Evolutionary conservation across 2,888 invertebrate species (phyloP).

Genomic region (Barypeithes pellucidus): DNA sequence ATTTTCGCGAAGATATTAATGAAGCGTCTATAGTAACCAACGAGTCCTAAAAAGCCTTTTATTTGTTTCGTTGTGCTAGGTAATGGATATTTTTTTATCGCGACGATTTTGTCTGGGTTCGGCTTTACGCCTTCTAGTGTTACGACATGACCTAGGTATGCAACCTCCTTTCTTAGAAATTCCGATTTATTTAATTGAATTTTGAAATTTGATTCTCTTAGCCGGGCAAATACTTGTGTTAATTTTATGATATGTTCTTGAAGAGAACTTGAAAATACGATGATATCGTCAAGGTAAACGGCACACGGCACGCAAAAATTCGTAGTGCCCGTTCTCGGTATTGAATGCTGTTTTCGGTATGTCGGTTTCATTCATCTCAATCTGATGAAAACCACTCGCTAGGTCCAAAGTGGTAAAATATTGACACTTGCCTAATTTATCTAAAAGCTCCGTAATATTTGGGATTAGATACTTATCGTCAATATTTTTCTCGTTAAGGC

Average conservation of each 20-base stretch:
- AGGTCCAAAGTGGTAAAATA: too few species aligned
- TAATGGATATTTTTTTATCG: slow-evolving; percentile 42
- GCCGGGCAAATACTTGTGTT: slow-evolving; percentile 47
- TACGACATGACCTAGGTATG: slow-evolving; percentile 53
- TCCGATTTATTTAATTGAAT: slow-evolving; percentile 55
- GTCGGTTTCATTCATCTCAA: slow-evolving; percentile 56
- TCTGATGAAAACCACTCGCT: slow-evolving; percentile 60
- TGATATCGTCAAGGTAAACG: slow-evolving; percentile 47
- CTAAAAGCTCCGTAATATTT: background rate
- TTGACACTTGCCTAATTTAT: slow-evolving; percentile 53
- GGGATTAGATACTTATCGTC: too few species aligned
- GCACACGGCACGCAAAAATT: slow-evolving; percentile 58
- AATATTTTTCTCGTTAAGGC: too few species aligned
- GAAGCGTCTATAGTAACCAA: slow-evolving; percentile 56
- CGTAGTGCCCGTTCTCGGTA: slow-evolving; percentile 57
- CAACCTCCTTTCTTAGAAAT: slow-evolving; percentile 52
- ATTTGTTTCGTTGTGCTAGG: slow-evolving; percentile 57
- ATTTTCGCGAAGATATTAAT: slow-evolving; percentile 43
- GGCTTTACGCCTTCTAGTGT: slow-evolving; percentile 50
- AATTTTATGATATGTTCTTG: slow-evolving; percentile 60
- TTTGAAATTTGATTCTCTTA: slow-evolving; percentile 53
- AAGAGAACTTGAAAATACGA: slow-evolving; percentile 59
- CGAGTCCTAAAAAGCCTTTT: slow-evolving; percentile 57
- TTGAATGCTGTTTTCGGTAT: slow-evolving; percentile 59
- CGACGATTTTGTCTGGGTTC: slow-evolving; percentile 23